Conservation (phyloP, 2,888 invertebrate genomes). For the Temnothorax unifasciatus region DNA sequence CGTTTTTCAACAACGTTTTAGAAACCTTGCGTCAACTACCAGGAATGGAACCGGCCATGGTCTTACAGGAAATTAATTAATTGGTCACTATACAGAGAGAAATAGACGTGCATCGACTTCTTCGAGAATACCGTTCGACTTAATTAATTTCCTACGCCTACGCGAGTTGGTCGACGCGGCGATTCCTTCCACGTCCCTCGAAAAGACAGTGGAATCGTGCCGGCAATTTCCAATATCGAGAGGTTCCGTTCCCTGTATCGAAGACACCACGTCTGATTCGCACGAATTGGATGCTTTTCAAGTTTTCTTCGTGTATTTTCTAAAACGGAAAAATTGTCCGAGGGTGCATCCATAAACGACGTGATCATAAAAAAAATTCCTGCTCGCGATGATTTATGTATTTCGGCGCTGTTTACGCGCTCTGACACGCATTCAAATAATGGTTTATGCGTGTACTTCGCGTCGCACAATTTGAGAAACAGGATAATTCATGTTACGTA, state of each 20-base stretch:
- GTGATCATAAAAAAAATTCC: neutral
- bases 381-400: slow-evolving; percentile 16
- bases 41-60: neutral
- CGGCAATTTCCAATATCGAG: slow-evolving; percentile 24
- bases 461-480: slow-evolving; percentile 46
- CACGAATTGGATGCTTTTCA: neutral
- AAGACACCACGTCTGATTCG: neutral
- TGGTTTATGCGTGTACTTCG: slow-evolving; percentile 26
- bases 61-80: slow-evolving; percentile 67
- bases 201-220: slow-evolving; percentile 49
- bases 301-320: neutral
- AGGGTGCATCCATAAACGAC: too few species aligned
- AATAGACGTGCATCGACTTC: slow-evolving; percentile 58
- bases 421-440: slow-evolving; percentile 52
- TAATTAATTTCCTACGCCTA: slow-evolving; percentile 72
- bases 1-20: neutral
- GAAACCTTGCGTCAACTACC: neutral
- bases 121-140: slow-evolving; percentile 61
- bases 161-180: slow-evolving; percentile 45
- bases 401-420: slow-evolving; percentile 20
- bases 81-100: slow-evolving; percentile 56
- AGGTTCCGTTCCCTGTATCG: neutral
- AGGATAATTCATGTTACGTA: slow-evolving; percentile 54
- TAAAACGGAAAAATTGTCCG: neutral
- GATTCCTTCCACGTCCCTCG: slow-evolving; percentile 35